Evolutionary conservation across 2,113 vertebrate genomes (phyloP).

Genomic region (Lampris megalopsis): DNA sequence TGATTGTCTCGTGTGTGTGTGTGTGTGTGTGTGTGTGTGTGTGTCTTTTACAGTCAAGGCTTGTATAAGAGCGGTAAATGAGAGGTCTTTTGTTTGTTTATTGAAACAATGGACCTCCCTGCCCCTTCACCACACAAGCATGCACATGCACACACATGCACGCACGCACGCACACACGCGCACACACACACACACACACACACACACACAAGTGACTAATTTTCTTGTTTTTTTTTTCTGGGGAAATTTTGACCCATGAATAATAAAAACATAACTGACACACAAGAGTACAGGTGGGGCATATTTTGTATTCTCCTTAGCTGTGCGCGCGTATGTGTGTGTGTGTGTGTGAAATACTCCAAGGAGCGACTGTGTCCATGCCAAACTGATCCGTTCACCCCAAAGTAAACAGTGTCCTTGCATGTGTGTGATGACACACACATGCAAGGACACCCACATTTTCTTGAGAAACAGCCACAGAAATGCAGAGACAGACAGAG

Average conservation of each 20-base stretch:
- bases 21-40: slow-evolving; percentile 23
- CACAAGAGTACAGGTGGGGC: slow-evolving; percentile 40
- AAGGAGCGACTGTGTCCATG: too few species aligned
- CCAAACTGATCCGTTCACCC: too few species aligned
- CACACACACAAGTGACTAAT: slow-evolving; percentile 20
- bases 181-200: background rate
- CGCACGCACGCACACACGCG: background rate
- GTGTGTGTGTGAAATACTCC: too few species aligned
- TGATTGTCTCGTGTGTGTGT: slow-evolving; percentile 31
- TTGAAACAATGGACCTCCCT: slow-evolving; percentile 51
- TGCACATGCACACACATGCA: slow-evolving; percentile 7
- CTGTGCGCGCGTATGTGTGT: background rate
- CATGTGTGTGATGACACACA: too few species aligned
- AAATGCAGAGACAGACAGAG: too few species aligned
- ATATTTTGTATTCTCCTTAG: slow-evolving; percentile 28
- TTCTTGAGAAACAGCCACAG: too few species aligned
- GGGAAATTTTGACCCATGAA: slow-evolving; percentile 25
- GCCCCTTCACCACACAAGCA: slow-evolving; percentile 13
- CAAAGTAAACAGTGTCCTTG: too few species aligned
- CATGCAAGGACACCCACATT: background rate
- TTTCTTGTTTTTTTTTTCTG: slow-evolving; percentile 18
- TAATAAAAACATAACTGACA: background rate
- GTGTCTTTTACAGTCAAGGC: slow-evolving; percentile 33
- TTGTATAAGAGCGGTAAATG: slow-evolving; percentile 57
- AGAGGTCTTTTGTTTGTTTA: slow-evolving; percentile 56